Conservation (phyloP, 2,113 vertebrate genomes). For the Peromyscus leucopus region DNA sequence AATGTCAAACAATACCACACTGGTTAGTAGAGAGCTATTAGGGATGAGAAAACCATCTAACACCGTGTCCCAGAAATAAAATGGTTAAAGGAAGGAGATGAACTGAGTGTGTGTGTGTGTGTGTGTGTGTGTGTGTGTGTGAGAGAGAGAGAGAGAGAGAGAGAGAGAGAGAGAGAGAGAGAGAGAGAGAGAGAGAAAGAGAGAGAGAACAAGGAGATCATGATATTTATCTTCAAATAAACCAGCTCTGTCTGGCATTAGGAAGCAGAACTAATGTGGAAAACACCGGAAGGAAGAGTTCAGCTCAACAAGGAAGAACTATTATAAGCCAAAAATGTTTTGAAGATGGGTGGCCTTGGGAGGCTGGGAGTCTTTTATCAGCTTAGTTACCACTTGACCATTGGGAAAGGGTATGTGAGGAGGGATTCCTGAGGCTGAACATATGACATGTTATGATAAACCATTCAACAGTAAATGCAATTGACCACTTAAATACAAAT, state of each 20-base stretch:
- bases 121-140: too few species aligned
- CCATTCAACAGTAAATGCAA: background rate
- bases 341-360: slow-evolving; percentile 5
- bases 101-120: too few species aligned
- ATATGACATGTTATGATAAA: background rate
- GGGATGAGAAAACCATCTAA: background rate
- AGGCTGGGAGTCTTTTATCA: slow-evolving; percentile 4
- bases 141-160: background rate
- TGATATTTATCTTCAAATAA: slow-evolving; percentile 38
- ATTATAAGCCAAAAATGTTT: slow-evolving; percentile 46
- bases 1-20: background rate
- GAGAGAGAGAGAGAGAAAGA: background rate
- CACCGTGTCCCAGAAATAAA: background rate
- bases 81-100: background rate
- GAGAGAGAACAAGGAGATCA: too few species aligned
- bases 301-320: background rate
- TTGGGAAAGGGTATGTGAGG: background rate
- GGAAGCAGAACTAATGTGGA: slow-evolving; percentile 50
- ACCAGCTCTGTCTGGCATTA: background rate
- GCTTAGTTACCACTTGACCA: background rate
- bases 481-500: background rate
- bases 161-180: background rate
- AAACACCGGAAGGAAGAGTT: background rate
- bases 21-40: background rate
- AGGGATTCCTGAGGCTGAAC: background rate